A percentile compares a stretch with the other conserved stretches of the same genome.
phyloP scores from a whole-genome alignment of 1,140 invertebrate genomes.

The Heliconius congener region DNA sequence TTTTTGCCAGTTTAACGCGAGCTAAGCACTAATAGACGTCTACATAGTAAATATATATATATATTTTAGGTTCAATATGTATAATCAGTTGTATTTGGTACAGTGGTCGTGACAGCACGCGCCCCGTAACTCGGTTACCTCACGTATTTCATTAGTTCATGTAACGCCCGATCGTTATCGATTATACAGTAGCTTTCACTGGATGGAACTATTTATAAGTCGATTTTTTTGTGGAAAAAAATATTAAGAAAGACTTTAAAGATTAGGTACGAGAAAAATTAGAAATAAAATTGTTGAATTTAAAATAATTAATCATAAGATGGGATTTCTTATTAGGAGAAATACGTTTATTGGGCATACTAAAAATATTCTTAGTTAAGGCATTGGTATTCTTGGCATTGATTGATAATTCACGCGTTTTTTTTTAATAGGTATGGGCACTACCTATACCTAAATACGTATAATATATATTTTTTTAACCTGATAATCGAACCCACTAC shows the following conservation, averaged over 20 bases:
- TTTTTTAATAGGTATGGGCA: no score
- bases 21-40: neutral
- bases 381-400: neutral
- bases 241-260: no score
- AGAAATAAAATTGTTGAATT: no score
- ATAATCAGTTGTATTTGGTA: neutral
- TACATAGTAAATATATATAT: neutral
- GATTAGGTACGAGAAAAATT: no score
- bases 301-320: no score
- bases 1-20: no score
- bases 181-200: conserved; percentile 32
- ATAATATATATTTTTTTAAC: no score
- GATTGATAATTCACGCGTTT: neutral
- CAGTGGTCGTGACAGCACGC: conserved; percentile 35
- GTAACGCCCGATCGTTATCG: conserved; percentile 23
- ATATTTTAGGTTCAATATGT: neutral
- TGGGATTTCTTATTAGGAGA: no score
- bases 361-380: neutral
- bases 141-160: conserved; percentile 34
- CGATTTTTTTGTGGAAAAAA: neutral
- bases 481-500: no score
- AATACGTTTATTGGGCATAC: no score
- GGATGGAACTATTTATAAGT: neutral
- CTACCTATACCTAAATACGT: no score
- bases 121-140: conserved; percentile 33